Base-by-base conservation (phyloP, 2,888 invertebrate genomes). In the Oscheius sp. region DNA sequence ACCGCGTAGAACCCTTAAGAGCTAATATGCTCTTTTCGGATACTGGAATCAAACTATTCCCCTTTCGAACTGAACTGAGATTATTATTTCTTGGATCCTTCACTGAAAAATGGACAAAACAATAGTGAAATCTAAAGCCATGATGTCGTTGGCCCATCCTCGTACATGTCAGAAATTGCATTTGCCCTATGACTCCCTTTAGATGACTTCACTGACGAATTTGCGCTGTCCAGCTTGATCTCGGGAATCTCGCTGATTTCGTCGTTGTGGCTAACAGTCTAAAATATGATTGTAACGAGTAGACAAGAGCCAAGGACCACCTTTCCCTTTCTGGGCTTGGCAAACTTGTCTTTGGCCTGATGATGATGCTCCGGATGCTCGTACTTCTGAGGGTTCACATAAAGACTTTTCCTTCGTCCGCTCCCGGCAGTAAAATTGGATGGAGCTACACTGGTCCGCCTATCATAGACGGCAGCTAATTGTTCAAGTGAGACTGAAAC, bases 401-500 rank as follows among this genome's bases (percentile, higher is more conserved):
- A 77, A 62, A 75, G 71, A 50, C 75, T 74, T 70, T 73, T 77
- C 70, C 66, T 68, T 21, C 66, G 37, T 11, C 37, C 55, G 13
- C 59, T 59, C 1, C 48, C 37, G 10, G 11, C 65, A 2, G 47
- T 51, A 42, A 71, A 71, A 29, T 35, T 55, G 37, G 70, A 73
- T 2, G 73, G 63, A 10, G 70, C 68, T 10, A 70, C 50, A 42
- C 57, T 63, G 1, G 77, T 72, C 58, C 76, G 75, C 59, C 79
- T 70, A 5, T 80, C 79, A 73, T 86, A 86, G 5, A 80, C 86
- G 2, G 80, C 79, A 3, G 85, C 86, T 13, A 86, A 70, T 50
- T 85, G 83, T 76, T 86, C 86, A 55, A 86, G 65, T 0, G 82
- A 82, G 58, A 86, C 84, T 85, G 59, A 57, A 65, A 53, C 33